Percentiles rank a stretch among this genome's conserved stretches.
Conservation (phyloP, 2,888 invertebrate species). For the Galerucella calmariensis region DNA sequence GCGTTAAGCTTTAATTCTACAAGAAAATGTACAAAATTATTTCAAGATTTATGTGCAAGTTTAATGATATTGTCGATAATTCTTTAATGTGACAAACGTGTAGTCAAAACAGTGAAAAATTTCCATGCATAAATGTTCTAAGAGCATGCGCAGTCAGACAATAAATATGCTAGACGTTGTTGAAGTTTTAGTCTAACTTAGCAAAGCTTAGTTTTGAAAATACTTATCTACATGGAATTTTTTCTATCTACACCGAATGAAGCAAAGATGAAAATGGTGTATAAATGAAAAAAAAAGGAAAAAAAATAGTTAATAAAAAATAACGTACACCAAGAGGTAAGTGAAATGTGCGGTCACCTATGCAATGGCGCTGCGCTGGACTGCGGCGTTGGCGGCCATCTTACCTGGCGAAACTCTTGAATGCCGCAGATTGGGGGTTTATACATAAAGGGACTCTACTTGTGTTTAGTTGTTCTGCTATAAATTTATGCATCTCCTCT, state of each 20-base stretch:
- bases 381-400: slow-evolving; percentile 65
- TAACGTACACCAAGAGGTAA: slow-evolving; percentile 63
- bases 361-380: slow-evolving; percentile 67
- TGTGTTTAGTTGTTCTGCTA: slow-evolving; percentile 95
- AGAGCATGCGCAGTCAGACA: too few species aligned
- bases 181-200: too few species aligned
- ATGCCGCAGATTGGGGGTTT: slow-evolving; percentile 99
- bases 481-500: slow-evolving; percentile 99
- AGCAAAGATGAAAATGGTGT: not conserved
- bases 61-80: not conserved
- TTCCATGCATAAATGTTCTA: not conserved
- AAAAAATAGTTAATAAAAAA: slow-evolving; percentile 28
- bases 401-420: slow-evolving; percentile 99
- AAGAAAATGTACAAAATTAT: not conserved
- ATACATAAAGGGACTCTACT: slow-evolving; percentile 98
- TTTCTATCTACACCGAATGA: not conserved
- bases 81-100: not conserved
- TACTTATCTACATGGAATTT: not conserved
- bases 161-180: too few species aligned
- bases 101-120: not conserved
- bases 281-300: slow-evolving; percentile 4
- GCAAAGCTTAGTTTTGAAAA: not conserved
- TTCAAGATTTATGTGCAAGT: not conserved
- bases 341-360: slow-evolving; percentile 64
- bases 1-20: not conserved